Evolutionary conservation across 2,113 vertebrate species (phyloP).

Genomic region (Onychorhynchus coronatus): DNA sequence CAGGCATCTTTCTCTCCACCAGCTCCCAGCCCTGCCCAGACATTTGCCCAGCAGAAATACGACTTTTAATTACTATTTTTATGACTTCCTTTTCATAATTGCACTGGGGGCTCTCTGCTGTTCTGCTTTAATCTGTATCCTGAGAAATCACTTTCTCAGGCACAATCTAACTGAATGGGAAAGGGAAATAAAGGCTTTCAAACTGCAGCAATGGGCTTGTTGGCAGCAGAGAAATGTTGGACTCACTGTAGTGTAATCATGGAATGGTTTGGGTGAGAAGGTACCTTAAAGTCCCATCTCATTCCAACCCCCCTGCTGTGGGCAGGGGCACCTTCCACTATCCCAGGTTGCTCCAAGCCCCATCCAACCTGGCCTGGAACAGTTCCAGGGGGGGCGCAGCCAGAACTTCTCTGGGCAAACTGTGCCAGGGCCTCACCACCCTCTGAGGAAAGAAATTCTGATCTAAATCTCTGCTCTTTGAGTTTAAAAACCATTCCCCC

Average conservation of each 20-base stretch:
- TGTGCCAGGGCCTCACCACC: background rate
- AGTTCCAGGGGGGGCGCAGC: background rate
- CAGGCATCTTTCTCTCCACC: background rate
- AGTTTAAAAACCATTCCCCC: background rate
- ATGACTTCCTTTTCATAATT: slow-evolving; percentile 47
- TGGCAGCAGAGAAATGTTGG: background rate
- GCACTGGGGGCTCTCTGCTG: slow-evolving; percentile 32
- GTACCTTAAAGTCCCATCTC: fast-evolving
- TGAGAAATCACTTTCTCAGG: slow-evolving; percentile 30
- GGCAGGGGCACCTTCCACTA: background rate
- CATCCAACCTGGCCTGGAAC: fast-evolving
- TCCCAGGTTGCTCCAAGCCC: background rate
- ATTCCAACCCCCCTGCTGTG: too few relatives aligned
- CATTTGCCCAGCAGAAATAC: slow-evolving; percentile 39
- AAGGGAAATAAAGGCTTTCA: background rate
- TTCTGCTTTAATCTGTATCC: slow-evolving; percentile 47
- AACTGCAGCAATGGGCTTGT: background rate
- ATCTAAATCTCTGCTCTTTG: background rate
- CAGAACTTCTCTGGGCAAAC: background rate
- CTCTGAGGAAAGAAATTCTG: background rate
- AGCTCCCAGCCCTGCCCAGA: background rate
- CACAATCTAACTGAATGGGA: background rate
- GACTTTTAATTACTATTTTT: slow-evolving; percentile 64
- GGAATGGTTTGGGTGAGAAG: background rate
- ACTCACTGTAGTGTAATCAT: fast-evolving